Conservation (phyloP, 2,888 invertebrate genomes). For the Coelinius sp. region DNA sequence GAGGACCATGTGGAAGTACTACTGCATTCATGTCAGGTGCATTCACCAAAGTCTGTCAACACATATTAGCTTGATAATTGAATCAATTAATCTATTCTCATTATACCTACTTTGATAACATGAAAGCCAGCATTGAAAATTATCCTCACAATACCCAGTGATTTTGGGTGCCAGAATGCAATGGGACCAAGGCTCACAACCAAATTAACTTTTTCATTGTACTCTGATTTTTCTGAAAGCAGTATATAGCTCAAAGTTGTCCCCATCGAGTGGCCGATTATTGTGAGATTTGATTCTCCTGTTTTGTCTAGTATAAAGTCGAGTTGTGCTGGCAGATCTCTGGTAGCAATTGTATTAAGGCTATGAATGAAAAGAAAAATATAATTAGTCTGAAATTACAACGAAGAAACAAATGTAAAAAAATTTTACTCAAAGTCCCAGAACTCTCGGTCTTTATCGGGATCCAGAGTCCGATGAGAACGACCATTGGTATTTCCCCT, state of each 20-base stretch:
- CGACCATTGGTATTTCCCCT: slow-evolving; percentile 58
- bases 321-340: slow-evolving; percentile 87
- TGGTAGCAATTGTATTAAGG: slow-evolving; percentile 87
- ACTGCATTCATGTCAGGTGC: neutral
- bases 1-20: neutral
- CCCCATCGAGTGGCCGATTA: slow-evolving; percentile 93
- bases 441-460: neutral
- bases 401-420: neutral
- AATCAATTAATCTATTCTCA: too few relatives aligned
- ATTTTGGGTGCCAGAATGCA: slow-evolving; percentile 33
- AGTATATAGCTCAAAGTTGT: slow-evolving; percentile 81
- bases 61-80: too few relatives aligned
- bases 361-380: slow-evolving; percentile 67
- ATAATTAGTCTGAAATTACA: neutral
- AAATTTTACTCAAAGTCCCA: slow-evolving; percentile 55
- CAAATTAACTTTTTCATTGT: slow-evolving; percentile 76
- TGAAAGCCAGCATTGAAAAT: neutral
- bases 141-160: neutral
- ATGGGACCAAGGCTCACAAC: slow-evolving; percentile 69
- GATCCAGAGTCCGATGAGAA: slow-evolving; percentile 12
- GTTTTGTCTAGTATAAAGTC: slow-evolving; percentile 75
- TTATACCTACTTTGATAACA: neutral
- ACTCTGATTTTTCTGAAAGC: slow-evolving; percentile 77
- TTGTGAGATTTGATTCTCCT: slow-evolving; percentile 69
- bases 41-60: neutral